Evolutionary conservation across 2,113 vertebrate genomes (phyloP).

Genomic region (Lucifuga dentata): DNA sequence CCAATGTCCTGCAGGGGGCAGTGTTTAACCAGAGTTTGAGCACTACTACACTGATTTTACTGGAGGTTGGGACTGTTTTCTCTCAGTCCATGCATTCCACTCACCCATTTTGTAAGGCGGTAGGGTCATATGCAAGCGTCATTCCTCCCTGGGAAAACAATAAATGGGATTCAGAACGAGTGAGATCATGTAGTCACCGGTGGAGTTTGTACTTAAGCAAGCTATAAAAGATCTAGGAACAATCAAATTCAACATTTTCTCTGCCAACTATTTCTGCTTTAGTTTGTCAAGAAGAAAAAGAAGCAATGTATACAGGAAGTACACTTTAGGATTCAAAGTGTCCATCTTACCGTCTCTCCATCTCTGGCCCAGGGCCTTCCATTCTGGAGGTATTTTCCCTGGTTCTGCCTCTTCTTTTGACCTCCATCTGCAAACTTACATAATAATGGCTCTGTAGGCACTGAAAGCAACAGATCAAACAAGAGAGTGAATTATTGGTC

Average conservation of each 20-base stretch:
- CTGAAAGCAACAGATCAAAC: conserved; percentile 76
- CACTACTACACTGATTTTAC: conserved; percentile 36
- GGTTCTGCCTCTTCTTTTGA: conserved; percentile 94
- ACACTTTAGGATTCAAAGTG: not conserved
- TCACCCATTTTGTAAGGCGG: conserved; percentile 95
- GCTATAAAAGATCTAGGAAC: not conserved
- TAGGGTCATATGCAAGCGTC: conserved; percentile 93
- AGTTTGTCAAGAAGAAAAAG: not conserved
- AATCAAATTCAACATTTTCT: not conserved
- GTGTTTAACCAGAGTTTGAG: conserved; percentile 3
- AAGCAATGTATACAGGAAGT: not conserved
- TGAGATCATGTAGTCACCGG: conserved; percentile 64
- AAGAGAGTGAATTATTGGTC: conserved; percentile 44
- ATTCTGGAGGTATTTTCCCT: conserved; percentile 91
- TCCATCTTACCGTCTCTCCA: conserved; percentile 85
- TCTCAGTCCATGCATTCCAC: conserved; percentile 71
- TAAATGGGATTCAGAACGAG: conserved; percentile 70
- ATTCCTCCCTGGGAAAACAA: conserved; percentile 88
- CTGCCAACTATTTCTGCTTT: not conserved
- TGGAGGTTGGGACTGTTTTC: conserved; percentile 71
- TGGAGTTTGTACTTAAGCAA: conserved; percentile 20
- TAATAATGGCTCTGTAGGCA: conserved; percentile 92
- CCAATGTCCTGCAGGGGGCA: conserved; percentile 59
- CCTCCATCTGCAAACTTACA: conserved; percentile 97
- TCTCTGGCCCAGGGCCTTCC: conserved; percentile 91